Conservation (phyloP, 2,113 vertebrate species). For the Lethenteron camtschaticum region DNA sequence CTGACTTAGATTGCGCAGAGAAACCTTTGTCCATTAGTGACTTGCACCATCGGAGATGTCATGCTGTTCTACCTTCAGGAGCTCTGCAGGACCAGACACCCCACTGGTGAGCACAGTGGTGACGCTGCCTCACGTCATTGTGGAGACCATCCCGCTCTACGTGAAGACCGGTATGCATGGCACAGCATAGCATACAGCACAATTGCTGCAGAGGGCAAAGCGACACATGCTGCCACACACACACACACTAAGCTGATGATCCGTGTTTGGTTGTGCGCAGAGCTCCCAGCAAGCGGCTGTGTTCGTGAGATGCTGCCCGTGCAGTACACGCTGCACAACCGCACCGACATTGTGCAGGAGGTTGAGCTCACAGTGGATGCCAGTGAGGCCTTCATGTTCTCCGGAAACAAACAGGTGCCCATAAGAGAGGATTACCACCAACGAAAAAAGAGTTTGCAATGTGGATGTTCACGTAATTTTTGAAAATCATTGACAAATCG, state of each 20-base stretch:
- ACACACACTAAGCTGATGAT: neutral
- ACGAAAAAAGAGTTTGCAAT: too few species aligned
- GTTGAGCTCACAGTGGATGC: constrained; percentile 80
- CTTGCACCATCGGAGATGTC: too few species aligned
- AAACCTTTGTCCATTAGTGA: too few species aligned
- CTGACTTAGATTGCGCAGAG: too few species aligned
- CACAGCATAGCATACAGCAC: neutral
- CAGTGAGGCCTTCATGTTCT: constrained; percentile 98
- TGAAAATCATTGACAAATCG: too few species aligned
- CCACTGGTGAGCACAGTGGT: constrained; percentile 47
- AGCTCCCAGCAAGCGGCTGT: constrained; percentile 66
- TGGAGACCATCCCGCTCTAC: constrained; percentile 66
- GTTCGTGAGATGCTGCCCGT: constrained; percentile 78
- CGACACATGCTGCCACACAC: neutral
- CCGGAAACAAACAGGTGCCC: constrained; percentile 81
- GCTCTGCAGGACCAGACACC: constrained; percentile 26
- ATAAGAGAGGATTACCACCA: too few species aligned
- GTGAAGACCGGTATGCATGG: constrained; percentile 54
- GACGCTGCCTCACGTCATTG: constrained; percentile 54
- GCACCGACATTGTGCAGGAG: constrained; percentile 65
- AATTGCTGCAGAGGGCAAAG: neutral
- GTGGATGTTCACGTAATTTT: too few species aligned
- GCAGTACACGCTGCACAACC: constrained; percentile 64
- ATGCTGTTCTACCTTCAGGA: constrained; percentile 22
- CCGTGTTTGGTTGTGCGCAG: constrained; percentile 21